These are phyloP conservation scores for Macrosoma leucophasiata DNA, from an alignment of 2,888 invertebrate species.

Conservation along the genomic window DNA sequence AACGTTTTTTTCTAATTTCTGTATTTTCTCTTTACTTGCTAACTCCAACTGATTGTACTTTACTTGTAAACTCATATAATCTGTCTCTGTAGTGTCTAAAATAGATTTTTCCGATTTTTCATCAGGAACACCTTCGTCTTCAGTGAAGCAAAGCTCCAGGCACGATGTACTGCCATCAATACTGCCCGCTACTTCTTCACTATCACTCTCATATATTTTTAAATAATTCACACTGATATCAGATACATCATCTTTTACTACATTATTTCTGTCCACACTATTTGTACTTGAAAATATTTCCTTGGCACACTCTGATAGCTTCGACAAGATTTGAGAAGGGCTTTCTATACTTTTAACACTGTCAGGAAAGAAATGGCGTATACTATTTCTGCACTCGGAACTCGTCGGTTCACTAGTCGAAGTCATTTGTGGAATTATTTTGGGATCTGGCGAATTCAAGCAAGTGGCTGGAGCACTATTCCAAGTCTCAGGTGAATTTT, in stretches of 20 bases:
- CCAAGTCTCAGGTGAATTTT: conserved; percentile 44
- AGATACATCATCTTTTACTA: conserved; percentile 55
- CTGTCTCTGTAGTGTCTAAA: conserved; percentile 64
- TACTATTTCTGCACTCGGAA: conserved; percentile 54
- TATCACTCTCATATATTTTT: conserved; percentile 67
- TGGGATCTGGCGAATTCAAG: conserved; percentile 75
- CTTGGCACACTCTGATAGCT: conserved; percentile 67
- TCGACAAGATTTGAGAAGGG: conserved; percentile 63
- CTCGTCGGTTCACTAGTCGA: conserved; percentile 64
- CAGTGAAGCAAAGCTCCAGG: conserved; percentile 66
- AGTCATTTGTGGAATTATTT: conserved; percentile 41
- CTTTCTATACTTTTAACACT: conserved; percentile 63
- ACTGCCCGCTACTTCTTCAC: conserved; percentile 64
- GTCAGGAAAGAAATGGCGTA: conserved; percentile 67
- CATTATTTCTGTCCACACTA: conserved; percentile 57
- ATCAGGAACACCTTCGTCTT: conserved; percentile 58
- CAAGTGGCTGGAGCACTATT: conserved; percentile 79
- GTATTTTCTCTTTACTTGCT: conserved; percentile 61
- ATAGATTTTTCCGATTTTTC: conserved; percentile 46
- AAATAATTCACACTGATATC: conserved; percentile 63
- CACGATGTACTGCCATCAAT: conserved; percentile 68
- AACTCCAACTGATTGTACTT: conserved; percentile 67
- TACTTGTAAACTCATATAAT: conserved; percentile 68
- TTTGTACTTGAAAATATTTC: conserved; percentile 68
- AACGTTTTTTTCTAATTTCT: conserved; percentile 70